phyloP scores from a whole-genome alignment of 2,797 vertebrate species.

The Pyrocephalus nanus region DNA sequence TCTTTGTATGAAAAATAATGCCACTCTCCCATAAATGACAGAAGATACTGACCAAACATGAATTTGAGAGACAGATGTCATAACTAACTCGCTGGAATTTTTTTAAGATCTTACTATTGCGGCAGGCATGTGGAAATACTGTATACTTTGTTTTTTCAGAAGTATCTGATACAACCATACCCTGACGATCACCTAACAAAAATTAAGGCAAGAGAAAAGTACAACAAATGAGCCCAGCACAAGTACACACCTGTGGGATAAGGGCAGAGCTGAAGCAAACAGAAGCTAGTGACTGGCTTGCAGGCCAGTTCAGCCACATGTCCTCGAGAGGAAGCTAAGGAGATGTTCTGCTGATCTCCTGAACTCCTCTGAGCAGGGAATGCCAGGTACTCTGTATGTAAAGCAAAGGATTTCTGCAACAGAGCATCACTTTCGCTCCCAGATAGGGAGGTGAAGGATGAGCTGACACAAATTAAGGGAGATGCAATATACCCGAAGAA shows the following conservation, averaged over 20 bases:
- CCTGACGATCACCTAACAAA: background rate
- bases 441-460: background rate
- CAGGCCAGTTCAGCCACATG: fast-evolving
- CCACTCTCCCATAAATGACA: background rate
- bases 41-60: background rate
- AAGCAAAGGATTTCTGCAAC: background rate
- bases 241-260: background rate
- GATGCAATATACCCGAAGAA: background rate
- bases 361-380: background rate
- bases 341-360: background rate
- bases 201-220: background rate
- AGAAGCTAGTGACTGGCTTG: background rate
- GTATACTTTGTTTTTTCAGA: background rate
- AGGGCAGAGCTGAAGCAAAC: background rate
- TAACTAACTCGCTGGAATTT: background rate
- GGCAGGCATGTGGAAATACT: background rate
- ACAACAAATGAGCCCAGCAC: background rate
- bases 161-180: background rate
- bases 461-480: background rate
- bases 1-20: background rate
- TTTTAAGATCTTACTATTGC: background rate
- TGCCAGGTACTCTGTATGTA: background rate
- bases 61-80: background rate
- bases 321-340: background rate
- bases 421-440: background rate